These are phyloP conservation scores for Darevskia nairensis DNA, from an alignment of 2,797 vertebrate genomes.

Conservation along the genomic window DNA sequence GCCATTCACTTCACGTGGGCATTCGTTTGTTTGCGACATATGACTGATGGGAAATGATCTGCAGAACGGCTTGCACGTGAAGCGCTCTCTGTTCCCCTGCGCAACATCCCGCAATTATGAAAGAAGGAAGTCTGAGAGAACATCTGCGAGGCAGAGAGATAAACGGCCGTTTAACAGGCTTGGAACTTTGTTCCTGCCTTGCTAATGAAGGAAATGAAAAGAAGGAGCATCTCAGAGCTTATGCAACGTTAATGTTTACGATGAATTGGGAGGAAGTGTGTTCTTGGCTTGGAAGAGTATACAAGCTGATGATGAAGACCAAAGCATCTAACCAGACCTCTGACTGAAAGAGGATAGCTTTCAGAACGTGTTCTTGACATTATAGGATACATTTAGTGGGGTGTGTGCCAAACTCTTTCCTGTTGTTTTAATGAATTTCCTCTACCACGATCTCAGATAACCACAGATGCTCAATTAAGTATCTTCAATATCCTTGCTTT, in stretches of 20 bases:
- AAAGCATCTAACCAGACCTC: background rate
- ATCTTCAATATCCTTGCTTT: background rate
- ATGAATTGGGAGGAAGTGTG: background rate
- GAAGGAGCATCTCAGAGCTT: background rate
- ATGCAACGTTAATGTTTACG: background rate
- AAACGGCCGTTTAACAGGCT: constrained; percentile 35
- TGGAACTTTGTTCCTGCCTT: background rate
- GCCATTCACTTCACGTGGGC: background rate
- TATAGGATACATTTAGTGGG: background rate
- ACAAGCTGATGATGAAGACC: background rate
- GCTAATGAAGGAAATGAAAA: constrained; percentile 25
- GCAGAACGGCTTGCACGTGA: background rate
- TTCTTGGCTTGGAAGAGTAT: background rate
- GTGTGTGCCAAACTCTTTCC: background rate
- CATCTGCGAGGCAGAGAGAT: constrained; percentile 38
- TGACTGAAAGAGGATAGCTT: background rate
- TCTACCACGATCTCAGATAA: background rate
- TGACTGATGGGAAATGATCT: background rate
- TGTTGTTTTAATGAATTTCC: background rate
- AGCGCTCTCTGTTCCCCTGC: background rate
- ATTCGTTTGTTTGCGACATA: background rate
- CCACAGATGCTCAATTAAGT: background rate
- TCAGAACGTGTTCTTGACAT: background rate
- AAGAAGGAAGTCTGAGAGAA: constrained; percentile 11
- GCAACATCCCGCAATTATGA: background rate